Conservation (phyloP, 1,140 invertebrate species). For the Platyura marginata region DNA sequence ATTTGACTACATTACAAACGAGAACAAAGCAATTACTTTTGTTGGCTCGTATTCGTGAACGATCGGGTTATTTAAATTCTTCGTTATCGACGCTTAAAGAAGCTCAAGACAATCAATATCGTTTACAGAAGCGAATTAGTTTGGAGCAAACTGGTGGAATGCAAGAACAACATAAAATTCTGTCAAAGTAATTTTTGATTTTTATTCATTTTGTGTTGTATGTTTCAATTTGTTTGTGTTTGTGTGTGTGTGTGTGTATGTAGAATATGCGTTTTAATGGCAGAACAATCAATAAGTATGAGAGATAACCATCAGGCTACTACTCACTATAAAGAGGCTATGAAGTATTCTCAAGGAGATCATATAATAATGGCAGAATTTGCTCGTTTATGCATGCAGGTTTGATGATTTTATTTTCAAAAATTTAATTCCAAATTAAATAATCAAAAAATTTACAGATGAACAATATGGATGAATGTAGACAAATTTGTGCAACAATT, state of each 20-base stretch:
- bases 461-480: slow-evolving; percentile 62
- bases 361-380: slow-evolving; percentile 53
- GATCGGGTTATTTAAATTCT: slow-evolving; percentile 35
- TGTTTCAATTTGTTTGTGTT: too few species aligned
- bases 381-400: slow-evolving; percentile 74
- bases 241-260: background rate
- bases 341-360: slow-evolving; percentile 62
- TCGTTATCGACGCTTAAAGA: slow-evolving; percentile 40
- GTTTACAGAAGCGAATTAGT: slow-evolving; percentile 42
- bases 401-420: slow-evolving; percentile 19
- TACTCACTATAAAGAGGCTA: slow-evolving; percentile 66
- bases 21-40: slow-evolving; percentile 43
- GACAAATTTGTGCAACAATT: slow-evolving; percentile 67
- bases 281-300: slow-evolving; percentile 20
- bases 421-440: slow-evolving; percentile 5
- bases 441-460: slow-evolving; percentile 38
- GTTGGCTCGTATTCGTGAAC: slow-evolving; percentile 45
- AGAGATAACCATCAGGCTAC: slow-evolving; percentile 44
- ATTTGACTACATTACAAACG: slow-evolving; percentile 33
- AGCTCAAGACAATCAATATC: slow-evolving; percentile 42
- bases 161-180: slow-evolving; percentile 29
- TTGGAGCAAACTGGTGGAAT: slow-evolving; percentile 34
- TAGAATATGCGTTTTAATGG: slow-evolving; percentile 22
- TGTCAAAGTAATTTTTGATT: slow-evolving; percentile 12
- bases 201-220: background rate